These are phyloP conservation scores for Ophioninae sp. DNA, from an alignment of 2,888 invertebrate genomes.

Conservation along the genomic window DNA sequence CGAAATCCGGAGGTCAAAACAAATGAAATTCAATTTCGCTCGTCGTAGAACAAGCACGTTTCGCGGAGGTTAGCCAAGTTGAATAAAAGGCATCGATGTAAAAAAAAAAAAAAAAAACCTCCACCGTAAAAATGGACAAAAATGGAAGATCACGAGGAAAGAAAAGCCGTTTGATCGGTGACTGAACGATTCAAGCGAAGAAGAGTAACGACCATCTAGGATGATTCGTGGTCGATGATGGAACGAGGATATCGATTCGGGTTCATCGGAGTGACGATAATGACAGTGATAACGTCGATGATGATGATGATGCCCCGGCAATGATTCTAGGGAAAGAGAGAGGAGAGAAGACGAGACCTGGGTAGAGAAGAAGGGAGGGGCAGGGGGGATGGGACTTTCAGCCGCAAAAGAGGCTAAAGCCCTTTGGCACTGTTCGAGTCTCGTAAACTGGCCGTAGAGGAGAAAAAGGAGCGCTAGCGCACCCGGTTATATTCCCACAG, in stretches of 20 bases:
- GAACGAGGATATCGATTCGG: conserved; percentile 54
- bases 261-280: conserved; percentile 68
- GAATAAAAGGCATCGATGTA: neutral
- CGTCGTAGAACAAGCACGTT: too few relatives aligned
- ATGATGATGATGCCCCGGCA: conserved; percentile 61
- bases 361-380: too few relatives aligned
- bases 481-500: conserved; percentile 77
- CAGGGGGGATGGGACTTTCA: too few relatives aligned
- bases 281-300: conserved; percentile 42
- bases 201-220: conserved; percentile 37
- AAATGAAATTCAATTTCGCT: too few relatives aligned
- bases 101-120: neutral
- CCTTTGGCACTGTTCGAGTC: conserved; percentile 57
- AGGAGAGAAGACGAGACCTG: too few relatives aligned
- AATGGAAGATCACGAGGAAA: conserved; percentile 6
- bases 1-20: too few relatives aligned
- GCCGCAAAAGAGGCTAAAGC: conserved; percentile 41
- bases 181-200: conserved; percentile 59
- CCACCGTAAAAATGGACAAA: neutral
- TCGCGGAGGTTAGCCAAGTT: conserved; percentile 18
- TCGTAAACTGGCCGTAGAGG: conserved; percentile 62
- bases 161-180: conserved; percentile 5
- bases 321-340: conserved; percentile 10
- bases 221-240: conserved; percentile 63
- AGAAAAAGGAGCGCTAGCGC: conserved; percentile 51